Conservation (phyloP, 2,888 invertebrate genomes). For the Danaus chrysippus region DNA sequence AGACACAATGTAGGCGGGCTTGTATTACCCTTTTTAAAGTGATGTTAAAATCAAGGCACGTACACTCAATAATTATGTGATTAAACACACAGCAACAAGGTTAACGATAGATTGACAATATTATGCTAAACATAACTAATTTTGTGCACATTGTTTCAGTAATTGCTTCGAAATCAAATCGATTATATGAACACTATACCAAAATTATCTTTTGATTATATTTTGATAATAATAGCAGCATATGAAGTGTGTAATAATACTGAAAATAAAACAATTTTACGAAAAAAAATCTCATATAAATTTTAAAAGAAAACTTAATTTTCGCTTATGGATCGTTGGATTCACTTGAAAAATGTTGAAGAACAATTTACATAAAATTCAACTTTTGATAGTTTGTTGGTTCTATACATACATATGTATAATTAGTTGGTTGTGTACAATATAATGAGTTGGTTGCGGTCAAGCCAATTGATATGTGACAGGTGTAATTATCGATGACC, state of each 20-base stretch:
- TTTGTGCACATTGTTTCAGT: conserved; percentile 21
- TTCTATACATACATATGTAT: too few species aligned
- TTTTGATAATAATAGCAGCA: neutral
- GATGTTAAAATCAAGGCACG: conserved; percentile 37
- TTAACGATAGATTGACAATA: conserved; percentile 32
- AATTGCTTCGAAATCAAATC: conserved; percentile 21
- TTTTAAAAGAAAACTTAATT: conserved; percentile 25
- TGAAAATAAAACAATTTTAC: neutral
- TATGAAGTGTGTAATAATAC: neutral
- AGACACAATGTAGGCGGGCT: conserved; percentile 5
- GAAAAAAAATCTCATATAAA: neutral
- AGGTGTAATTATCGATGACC: conserved; percentile 27
- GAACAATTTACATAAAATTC: conserved; percentile 63
- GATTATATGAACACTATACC: conserved; percentile 1
- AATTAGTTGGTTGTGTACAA: neutral
- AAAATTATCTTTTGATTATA: neutral
- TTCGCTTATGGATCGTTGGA: conserved; percentile 42
- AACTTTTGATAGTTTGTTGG: conserved; percentile 44
- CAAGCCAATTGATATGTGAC: neutral
- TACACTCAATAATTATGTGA: conserved; percentile 40
- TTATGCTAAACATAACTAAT: conserved; percentile 9
- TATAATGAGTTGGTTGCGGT: neutral
- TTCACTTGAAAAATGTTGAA: conserved; percentile 46
- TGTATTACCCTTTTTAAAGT: conserved; percentile 13
- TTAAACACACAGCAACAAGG: conserved; percentile 36